These are phyloP conservation scores for Chinchilla lanigera DNA, from an alignment of 2,113 vertebrate genomes.

Conservation along the genomic window DNA sequence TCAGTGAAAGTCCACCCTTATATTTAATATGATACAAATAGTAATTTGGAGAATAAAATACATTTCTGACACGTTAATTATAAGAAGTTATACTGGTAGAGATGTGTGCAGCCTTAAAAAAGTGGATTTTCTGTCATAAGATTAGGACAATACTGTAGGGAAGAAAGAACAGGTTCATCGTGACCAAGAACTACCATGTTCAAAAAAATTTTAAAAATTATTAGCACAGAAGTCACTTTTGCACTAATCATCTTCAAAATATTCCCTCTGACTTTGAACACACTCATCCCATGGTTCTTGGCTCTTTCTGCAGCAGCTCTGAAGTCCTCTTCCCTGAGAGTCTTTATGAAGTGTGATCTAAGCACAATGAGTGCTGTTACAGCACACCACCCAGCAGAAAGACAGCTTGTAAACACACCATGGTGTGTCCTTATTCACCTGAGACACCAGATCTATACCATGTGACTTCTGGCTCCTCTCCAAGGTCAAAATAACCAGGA, in stretches of 20 bases:
- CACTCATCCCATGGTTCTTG: background rate
- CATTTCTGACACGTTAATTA: background rate
- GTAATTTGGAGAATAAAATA: background rate
- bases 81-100: too few species aligned
- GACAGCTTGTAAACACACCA: background rate
- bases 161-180: background rate
- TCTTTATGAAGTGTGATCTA: background rate
- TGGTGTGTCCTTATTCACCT: rapidly evolving
- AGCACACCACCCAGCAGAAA: rapidly evolving
- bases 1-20: background rate
- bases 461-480: background rate
- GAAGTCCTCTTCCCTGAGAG: background rate
- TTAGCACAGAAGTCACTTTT: background rate
- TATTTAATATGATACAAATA: background rate
- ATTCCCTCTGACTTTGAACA: background rate
- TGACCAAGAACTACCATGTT: background rate
- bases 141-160: too few species aligned
- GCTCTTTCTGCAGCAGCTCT: background rate
- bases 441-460: too few species aligned
- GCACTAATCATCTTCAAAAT: background rate
- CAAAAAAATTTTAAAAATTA: background rate
- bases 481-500: background rate
- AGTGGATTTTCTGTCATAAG: background rate
- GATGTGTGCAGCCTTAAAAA: rapidly evolving
- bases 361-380: background rate